These are phyloP conservation scores for Macaria liturata DNA, from an alignment of 2,888 invertebrate genomes.

Conservation along the genomic window DNA sequence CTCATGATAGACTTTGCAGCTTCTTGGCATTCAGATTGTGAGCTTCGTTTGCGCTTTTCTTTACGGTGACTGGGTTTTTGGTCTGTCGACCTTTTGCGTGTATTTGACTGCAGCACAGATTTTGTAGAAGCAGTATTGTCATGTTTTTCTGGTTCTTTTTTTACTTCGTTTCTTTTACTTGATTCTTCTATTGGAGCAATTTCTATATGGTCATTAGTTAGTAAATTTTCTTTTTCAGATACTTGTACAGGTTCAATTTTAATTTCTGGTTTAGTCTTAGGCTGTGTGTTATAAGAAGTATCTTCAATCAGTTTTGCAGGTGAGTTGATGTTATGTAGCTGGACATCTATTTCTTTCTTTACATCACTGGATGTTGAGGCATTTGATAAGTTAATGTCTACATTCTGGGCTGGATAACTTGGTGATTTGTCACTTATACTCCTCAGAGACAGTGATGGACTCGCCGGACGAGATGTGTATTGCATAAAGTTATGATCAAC, in stretches of 20 bases:
- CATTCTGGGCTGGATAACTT: slow-evolving; percentile 23
- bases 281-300: slow-evolving; percentile 21
- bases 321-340: slow-evolving; percentile 45
- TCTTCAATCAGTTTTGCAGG: slow-evolving; percentile 40
- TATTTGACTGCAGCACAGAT: slow-evolving; percentile 45
- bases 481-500: slow-evolving; percentile 75
- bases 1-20: slow-evolving; percentile 51
- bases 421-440: slow-evolving; percentile 32
- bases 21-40: slow-evolving; percentile 50
- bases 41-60: slow-evolving; percentile 75
- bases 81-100: slow-evolving; percentile 68
- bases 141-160: slow-evolving; percentile 42
- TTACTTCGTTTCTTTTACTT: slow-evolving; percentile 36
- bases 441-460: slow-evolving; percentile 6
- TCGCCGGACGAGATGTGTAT: slow-evolving; percentile 34
- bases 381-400: slow-evolving; percentile 18
- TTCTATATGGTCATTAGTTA: slow-evolving; percentile 4
- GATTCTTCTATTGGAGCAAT: slow-evolving; percentile 36
- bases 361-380: slow-evolving; percentile 28
- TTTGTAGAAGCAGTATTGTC: slow-evolving; percentile 40
- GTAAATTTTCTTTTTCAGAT: slow-evolving; percentile 24
- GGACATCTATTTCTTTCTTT: slow-evolving; percentile 47
- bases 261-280: slow-evolving; percentile 23
- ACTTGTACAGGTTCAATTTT: slow-evolving; percentile 28
- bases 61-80: slow-evolving; percentile 73